Evolutionary conservation across 2,888 invertebrate genomes (phyloP).

Genomic region (Caenorhabditis auriculariae): DNA sequence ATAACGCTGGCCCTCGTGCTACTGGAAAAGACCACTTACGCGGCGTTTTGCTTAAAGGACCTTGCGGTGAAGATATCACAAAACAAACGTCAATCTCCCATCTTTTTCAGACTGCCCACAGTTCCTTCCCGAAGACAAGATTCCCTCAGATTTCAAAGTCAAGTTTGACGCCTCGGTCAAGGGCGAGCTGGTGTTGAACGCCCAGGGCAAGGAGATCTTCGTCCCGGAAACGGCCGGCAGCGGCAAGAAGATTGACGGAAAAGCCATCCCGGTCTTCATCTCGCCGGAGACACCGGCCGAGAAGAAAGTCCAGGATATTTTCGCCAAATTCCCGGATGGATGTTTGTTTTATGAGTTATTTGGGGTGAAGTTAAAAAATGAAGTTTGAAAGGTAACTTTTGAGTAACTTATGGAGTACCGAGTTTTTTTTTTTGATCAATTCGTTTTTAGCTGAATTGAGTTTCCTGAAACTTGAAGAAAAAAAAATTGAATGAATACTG

Average conservation of each 20-base stretch:
- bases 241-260: conserved; percentile 20
- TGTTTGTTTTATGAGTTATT: too few relatives aligned
- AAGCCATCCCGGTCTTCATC: too few relatives aligned
- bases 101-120: conserved; percentile 17
- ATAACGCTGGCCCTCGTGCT: conserved; percentile 16
- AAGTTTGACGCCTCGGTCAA: conserved; percentile 22
- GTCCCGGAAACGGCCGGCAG: conserved; percentile 20
- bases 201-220: conserved; percentile 19
- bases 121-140: conserved; percentile 22
- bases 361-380: too few relatives aligned
- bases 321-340: too few relatives aligned
- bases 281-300: too few relatives aligned
- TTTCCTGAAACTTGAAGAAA: too few relatives aligned
- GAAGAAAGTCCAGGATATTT: too few relatives aligned
- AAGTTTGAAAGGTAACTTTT: too few relatives aligned
- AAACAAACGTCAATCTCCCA: background rate
- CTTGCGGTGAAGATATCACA: conserved; percentile 5
- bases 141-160: conserved; percentile 19
- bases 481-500: too few relatives aligned
- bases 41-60: conserved; percentile 20
- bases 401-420: too few relatives aligned
- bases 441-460: too few relatives aligned
- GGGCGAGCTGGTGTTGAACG: conserved; percentile 16
- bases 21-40: conserved; percentile 20
- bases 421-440: too few relatives aligned